These are phyloP conservation scores for Trichacis sp. DNA, from an alignment of 2,888 invertebrate genomes.

Conservation along the genomic window DNA sequence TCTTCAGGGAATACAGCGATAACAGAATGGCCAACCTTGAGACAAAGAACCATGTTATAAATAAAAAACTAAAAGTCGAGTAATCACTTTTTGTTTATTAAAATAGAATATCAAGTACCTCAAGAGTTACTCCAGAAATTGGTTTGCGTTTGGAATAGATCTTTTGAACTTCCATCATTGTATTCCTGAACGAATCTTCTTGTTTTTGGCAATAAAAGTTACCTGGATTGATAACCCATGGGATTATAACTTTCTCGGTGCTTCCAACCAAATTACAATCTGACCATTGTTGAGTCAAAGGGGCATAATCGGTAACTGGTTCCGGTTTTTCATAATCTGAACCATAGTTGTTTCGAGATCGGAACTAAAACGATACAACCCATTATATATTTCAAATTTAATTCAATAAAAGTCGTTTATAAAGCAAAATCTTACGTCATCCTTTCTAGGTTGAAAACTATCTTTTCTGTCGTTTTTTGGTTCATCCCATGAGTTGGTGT, in stretches of 20 bases:
- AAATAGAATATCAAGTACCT: too few relatives aligned
- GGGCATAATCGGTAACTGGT: constrained; percentile 66
- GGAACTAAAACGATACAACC: neutral
- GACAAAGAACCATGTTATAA: too few relatives aligned
- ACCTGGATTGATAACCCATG: constrained; percentile 82
- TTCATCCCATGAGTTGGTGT: neutral
- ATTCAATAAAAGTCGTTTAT: too few relatives aligned
- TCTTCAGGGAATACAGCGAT: constrained; percentile 80
- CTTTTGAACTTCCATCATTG: constrained; percentile 80
- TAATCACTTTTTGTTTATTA: too few relatives aligned
- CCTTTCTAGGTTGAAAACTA: too few relatives aligned
- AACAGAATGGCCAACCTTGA: constrained; percentile 75
- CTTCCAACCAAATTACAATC: constrained; percentile 71
- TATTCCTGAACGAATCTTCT: constrained; percentile 73
- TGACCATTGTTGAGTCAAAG: constrained; percentile 70
- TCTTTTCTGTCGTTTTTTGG: too few relatives aligned
- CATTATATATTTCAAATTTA: neutral
- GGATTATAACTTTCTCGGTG: constrained; percentile 74
- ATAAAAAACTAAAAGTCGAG: too few relatives aligned
- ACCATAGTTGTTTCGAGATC: neutral
- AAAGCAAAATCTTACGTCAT: too few relatives aligned
- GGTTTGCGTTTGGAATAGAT: constrained; percentile 72
- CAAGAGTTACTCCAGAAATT: constrained; percentile 41
- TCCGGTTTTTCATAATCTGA: constrained; percentile 20
- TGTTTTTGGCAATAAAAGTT: constrained; percentile 76